Conservation (phyloP, 2,797 vertebrate genomes). For the Girardinus metallicus region DNA sequence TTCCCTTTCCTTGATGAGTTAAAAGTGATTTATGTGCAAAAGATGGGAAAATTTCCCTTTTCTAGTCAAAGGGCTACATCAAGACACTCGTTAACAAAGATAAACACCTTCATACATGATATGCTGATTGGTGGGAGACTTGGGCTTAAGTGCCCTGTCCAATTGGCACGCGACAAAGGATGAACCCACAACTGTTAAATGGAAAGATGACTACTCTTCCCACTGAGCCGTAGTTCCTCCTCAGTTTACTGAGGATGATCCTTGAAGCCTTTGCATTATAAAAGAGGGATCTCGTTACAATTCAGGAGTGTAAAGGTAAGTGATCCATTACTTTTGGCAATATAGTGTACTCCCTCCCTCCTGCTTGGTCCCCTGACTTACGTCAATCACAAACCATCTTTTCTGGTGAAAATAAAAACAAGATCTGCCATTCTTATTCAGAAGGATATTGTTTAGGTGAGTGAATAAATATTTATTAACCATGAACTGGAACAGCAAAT, state of each 20-base stretch:
- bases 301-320: background rate
- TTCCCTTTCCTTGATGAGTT: background rate
- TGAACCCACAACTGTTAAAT: background rate
- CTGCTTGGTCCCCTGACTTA: background rate
- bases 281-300: background rate
- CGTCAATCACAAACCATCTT: slow-evolving; percentile 28
- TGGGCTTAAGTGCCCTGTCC: background rate
- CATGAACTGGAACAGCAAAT: slow-evolving; percentile 18
- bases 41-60: background rate
- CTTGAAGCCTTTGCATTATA: background rate
- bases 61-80: background rate
- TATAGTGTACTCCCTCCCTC: background rate
- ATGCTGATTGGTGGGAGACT: background rate
- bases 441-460: slow-evolving; percentile 12
- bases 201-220: background rate
- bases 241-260: background rate
- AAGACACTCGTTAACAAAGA: background rate
- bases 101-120: background rate
- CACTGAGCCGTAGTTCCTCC: background rate
- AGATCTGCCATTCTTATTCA: slow-evolving; percentile 23
- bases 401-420: slow-evolving; percentile 32
- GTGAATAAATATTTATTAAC: slow-evolving; percentile 21
- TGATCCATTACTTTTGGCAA: background rate
- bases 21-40: background rate
- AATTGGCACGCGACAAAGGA: background rate